Evolutionary conservation across 2,113 vertebrate species (phyloP).

Genomic region (Pyxicephalus adspersus): DNA sequence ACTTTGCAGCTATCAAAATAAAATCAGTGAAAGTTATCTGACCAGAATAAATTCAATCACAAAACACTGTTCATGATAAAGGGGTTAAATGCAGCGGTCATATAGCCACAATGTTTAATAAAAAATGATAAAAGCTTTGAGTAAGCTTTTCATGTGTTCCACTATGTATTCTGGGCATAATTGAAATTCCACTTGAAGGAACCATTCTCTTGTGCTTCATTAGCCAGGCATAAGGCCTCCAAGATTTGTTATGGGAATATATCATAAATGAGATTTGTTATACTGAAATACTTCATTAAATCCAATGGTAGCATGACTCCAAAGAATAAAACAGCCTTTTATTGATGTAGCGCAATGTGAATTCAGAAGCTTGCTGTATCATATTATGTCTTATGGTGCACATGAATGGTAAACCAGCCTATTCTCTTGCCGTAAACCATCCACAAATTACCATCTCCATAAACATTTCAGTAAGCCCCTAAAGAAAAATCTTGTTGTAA

Average conservation of each 20-base stretch:
- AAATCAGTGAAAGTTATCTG: too few species aligned
- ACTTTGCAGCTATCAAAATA: too few species aligned
- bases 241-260: conserved; percentile 53
- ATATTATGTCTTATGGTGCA: conserved; percentile 48
- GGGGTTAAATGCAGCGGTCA: too few species aligned
- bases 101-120: conserved; percentile 41
- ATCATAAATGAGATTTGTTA: conserved; percentile 56
- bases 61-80: too few species aligned
- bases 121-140: conserved; percentile 59
- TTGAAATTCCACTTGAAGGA: conserved; percentile 64
- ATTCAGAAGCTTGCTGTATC: conserved; percentile 33
- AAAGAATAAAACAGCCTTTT: conserved; percentile 48
- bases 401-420: conserved; percentile 36
- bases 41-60: too few species aligned
- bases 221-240: conserved; percentile 54
- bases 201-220: conserved; percentile 54
- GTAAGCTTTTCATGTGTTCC: conserved; percentile 55
- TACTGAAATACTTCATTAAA: conserved; percentile 55
- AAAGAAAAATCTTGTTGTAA: conserved; percentile 37
- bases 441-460: conserved; percentile 38
- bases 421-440: conserved; percentile 34
- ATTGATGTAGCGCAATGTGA: conserved; percentile 45
- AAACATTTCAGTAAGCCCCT: conserved; percentile 43
- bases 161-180: conserved; percentile 58
- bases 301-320: conserved; percentile 39